These are phyloP conservation scores for Gryllus bimaculatus DNA, from an alignment of 1,140 invertebrate genomes.

Conservation along the genomic window DNA sequence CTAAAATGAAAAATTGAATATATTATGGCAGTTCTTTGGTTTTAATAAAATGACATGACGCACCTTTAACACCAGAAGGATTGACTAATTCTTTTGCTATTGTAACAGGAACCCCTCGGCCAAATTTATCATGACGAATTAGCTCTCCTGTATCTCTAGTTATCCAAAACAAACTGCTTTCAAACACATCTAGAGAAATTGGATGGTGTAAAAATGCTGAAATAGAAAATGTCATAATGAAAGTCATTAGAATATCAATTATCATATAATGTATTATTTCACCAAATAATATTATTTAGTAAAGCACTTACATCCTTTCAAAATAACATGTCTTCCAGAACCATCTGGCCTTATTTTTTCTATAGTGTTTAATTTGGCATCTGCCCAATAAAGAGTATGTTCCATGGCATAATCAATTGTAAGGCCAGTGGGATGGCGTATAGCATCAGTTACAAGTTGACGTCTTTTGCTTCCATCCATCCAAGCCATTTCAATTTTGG, in stretches of 20 bases:
- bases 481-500: slow-evolving; percentile 85
- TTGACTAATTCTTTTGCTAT: slow-evolving; percentile 69
- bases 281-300: background rate
- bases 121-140: slow-evolving; percentile 88
- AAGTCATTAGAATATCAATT: background rate
- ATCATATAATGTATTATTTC: background rate
- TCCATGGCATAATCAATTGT: slow-evolving; percentile 84
- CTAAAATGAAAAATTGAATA: no score
- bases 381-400: slow-evolving; percentile 89
- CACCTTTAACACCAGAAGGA: slow-evolving; percentile 75
- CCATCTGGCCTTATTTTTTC: slow-evolving; percentile 83
- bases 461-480: slow-evolving; percentile 87
- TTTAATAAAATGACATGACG: slow-evolving; percentile 21
- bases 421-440: slow-evolving; percentile 78
- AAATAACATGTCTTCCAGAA: slow-evolving; percentile 57
- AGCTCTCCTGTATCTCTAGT: slow-evolving; percentile 76
- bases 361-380: slow-evolving; percentile 87
- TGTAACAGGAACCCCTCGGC: slow-evolving; percentile 76
- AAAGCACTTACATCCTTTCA: slow-evolving; percentile 45
- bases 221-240: slow-evolving; percentile 21
- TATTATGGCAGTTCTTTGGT: no score
- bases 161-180: slow-evolving; percentile 82
- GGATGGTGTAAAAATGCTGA: slow-evolving; percentile 64
- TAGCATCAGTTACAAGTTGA: slow-evolving; percentile 63
- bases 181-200: slow-evolving; percentile 84